Evolutionary conservation across 2,113 vertebrate species (phyloP), one percentile per base, ranked within the genome.

Genomic region (Dromaius novaehollandiae): DNA sequence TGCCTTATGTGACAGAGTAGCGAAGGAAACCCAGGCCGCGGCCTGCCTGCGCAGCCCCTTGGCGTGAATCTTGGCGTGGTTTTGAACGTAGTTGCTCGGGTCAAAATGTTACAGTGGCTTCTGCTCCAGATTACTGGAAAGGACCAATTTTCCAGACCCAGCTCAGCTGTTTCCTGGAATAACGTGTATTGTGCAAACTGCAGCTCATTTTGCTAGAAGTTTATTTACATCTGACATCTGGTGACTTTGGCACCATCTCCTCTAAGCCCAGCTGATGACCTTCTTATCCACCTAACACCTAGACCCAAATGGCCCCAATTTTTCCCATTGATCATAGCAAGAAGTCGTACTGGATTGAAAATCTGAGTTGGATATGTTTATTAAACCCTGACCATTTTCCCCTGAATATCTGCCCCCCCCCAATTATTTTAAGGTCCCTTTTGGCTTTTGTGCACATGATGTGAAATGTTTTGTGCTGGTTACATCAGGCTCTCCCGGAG

Each of bases 401-500:
- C n/a, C 51, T 51, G 34, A 51, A 36, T 26, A 51, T 36, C 70
- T n/a, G 15, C 16, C 26, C 19, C 32, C 5, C 30, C 18, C 5
- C 19, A 5, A 3, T 10, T 64, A 56, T 30, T 38, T 22, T 9
- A 28, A 51, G 32, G 9, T 9, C 26, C 13, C 40, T 64, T 42
- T 70, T 9, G 55, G 9, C 16, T 56, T 28, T 30, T 48, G 46
- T 19, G 30, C 13, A 56, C 13, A 30, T 7, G 1, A 9, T 2
- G 24, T 8, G 28, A 66, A 40, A 40, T 32, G 38, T 0, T 1
- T 0, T 3, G 7, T 2, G 1, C 44, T 53, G 38, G 30, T 69
- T 16, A 20, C 1, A 12, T 1, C 19, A 2, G 8, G 11, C 12
- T 36, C n/a, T 26, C 19, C 4, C 1, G 1, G 22, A 7, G 4